These are phyloP conservation scores for Eupithecia pulchellata DNA, from an alignment of 2,888 invertebrate genomes.

Conservation along the genomic window DNA sequence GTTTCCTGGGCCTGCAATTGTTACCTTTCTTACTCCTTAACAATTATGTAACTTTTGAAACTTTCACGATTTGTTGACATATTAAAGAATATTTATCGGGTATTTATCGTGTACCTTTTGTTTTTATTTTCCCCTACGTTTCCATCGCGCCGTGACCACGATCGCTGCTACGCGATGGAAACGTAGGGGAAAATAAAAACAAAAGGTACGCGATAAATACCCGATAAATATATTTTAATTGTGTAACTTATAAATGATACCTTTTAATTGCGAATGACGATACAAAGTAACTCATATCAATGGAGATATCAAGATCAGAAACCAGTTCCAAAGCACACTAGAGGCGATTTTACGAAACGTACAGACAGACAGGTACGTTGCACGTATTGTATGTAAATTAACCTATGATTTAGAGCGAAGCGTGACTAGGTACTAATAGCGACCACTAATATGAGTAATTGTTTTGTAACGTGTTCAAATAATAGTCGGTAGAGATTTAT, in stretches of 20 bases:
- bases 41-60: not conserved
- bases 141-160: too few relatives aligned
- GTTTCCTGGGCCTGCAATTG: slow-evolving; percentile 46
- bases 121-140: too few relatives aligned
- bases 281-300: slow-evolving; percentile 10
- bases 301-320: slow-evolving; percentile 38
- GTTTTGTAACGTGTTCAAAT: slow-evolving; percentile 49
- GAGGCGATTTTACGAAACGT: slow-evolving; percentile 56
- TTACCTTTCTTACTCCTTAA: not conserved
- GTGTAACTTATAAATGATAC: not conserved
- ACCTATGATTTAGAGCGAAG: slow-evolving; percentile 61
- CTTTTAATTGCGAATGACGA: not conserved
- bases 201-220: too few relatives aligned
- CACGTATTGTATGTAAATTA: slow-evolving; percentile 74
- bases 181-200: too few relatives aligned
- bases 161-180: too few relatives aligned
- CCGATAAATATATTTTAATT: too few relatives aligned
- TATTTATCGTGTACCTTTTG: too few relatives aligned
- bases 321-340: slow-evolving; percentile 32
- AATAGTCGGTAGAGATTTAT: slow-evolving; percentile 16
- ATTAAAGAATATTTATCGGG: too few relatives aligned
- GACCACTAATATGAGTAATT: slow-evolving; percentile 56
- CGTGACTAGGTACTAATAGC: slow-evolving; percentile 56
- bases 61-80: not conserved
- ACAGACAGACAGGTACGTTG: slow-evolving; percentile 56